Percentiles rank a stretch among this genome's conserved stretches.
Evolutionary conservation across 2,888 invertebrate genomes (phyloP).

Genomic region (Ernsta delagoae): DNA sequence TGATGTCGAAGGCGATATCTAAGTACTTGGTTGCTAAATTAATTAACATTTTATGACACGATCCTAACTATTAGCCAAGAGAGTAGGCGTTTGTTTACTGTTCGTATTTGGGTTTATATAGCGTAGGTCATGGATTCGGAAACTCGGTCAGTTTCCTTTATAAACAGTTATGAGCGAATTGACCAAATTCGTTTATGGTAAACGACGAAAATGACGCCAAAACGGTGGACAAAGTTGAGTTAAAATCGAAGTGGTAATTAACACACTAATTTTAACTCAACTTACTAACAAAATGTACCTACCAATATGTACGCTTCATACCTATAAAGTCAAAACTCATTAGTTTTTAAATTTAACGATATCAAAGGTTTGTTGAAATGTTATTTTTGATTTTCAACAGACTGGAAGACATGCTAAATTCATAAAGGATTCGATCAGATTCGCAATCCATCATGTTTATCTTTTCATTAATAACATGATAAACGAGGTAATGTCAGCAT

Average conservation of each 20-base stretch:
- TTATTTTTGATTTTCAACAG: neutral
- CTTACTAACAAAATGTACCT: too few species aligned
- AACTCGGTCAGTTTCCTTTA: conserved; percentile 41
- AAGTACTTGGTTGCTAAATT: too few species aligned
- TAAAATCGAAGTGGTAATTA: neutral
- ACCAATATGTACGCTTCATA: too few species aligned
- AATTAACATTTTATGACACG: too few species aligned
- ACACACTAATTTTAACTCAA: too few species aligned
- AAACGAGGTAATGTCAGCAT: conserved; percentile 52
- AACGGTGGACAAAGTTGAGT: neutral
- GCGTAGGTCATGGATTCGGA: conserved; percentile 71
- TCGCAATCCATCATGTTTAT: conserved; percentile 57
- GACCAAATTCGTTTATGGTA: neutral
- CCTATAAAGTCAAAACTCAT: too few species aligned
- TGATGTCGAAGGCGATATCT: neutral
- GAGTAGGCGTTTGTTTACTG: too few species aligned
- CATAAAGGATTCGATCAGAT: conserved; percentile 44
- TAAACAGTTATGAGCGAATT: conserved; percentile 6
- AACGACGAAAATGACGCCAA: neutral
- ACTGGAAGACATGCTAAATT: conserved; percentile 24
- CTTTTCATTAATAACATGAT: conserved; percentile 59
- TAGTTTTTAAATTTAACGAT: too few species aligned
- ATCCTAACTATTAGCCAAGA: too few species aligned
- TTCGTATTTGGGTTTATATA: too few species aligned
- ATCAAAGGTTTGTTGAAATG: too few species aligned